Conservation (phyloP, 2,113 vertebrate genomes). For the Corythoichthys intestinalis region DNA sequence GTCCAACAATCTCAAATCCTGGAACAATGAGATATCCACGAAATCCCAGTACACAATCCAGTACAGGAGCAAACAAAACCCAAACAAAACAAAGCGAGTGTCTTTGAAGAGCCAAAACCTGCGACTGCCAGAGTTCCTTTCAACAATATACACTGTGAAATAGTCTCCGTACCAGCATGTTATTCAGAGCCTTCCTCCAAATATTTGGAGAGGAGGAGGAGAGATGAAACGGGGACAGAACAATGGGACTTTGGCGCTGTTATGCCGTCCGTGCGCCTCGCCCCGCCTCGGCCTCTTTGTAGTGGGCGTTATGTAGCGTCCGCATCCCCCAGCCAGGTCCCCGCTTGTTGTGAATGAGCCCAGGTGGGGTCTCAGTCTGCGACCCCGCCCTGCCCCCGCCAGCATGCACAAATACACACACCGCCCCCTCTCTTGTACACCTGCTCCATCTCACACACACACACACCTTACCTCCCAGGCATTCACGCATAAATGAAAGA, state of each 20-base stretch:
- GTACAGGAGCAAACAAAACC: slow-evolving; percentile 71
- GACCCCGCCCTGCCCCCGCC: slow-evolving; percentile 5
- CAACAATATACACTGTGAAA: slow-evolving; percentile 75
- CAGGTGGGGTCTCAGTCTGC: slow-evolving; percentile 56
- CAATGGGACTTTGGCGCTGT: slow-evolving; percentile 73
- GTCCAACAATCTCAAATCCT: slow-evolving; percentile 66
- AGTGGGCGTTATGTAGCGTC: slow-evolving; percentile 54
- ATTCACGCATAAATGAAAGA: slow-evolving; percentile 23
- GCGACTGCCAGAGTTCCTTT: slow-evolving; percentile 72
- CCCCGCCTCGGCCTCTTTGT: slow-evolving; percentile 68
- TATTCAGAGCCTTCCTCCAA: slow-evolving; percentile 74
- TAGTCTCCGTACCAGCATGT: slow-evolving; percentile 74
- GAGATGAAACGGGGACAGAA: slow-evolving; percentile 75
- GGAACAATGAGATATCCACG: slow-evolving; percentile 76
- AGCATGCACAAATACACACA: slow-evolving; percentile 14
- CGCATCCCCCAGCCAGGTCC: slow-evolving; percentile 47
- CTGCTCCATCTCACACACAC: slow-evolving; percentile 39
- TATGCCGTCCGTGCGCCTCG: slow-evolving; percentile 70
- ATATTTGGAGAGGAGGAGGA: slow-evolving; percentile 77
- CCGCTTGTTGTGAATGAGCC: slow-evolving; percentile 57
- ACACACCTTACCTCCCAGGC: slow-evolving; percentile 27
- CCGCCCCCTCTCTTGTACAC: slow-evolving; percentile 40
- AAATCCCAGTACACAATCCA: slow-evolving; percentile 66
- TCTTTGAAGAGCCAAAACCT: slow-evolving; percentile 74
- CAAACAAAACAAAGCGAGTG: slow-evolving; percentile 70